Percentiles rank a stretch among this genome's conserved stretches.
Conservation (phyloP, 2,113 vertebrate species). For the Athene noctua region DNA sequence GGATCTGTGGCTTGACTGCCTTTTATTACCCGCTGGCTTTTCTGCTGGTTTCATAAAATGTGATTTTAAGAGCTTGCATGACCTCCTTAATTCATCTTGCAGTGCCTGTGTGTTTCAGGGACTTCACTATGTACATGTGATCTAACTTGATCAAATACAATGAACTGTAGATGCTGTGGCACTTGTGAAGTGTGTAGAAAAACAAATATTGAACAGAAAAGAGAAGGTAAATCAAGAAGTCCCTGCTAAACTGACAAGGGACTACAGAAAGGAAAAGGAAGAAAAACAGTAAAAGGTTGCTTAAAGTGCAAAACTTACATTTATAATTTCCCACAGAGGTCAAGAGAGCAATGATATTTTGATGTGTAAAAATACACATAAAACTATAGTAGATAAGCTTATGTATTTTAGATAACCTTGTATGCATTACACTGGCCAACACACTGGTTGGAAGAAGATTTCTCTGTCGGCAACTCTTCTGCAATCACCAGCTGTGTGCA, state of each 20-base stretch:
- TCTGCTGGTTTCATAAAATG: constrained; percentile 9
- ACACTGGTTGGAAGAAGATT: neutral
- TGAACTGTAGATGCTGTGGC: constrained; percentile 1
- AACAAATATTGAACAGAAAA: constrained; percentile 29
- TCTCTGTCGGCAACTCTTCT: neutral
- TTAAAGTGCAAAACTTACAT: neutral
- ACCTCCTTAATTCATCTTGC: constrained; percentile 37
- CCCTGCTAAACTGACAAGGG: neutral
- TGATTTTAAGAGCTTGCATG: neutral
- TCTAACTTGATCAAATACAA: constrained; percentile 47
- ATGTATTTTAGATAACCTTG: neutral
- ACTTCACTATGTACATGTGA: constrained; percentile 42
- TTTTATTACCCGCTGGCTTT: neutral
- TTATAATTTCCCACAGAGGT: neutral
- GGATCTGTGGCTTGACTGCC: neutral
- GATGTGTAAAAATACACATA: neutral
- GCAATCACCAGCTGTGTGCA: fast-evolving
- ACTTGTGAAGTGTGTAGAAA: constrained; percentile 15
- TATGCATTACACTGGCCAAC: fast-evolving
- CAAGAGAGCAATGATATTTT: neutral
- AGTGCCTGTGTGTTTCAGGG: neutral
- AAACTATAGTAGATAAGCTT: neutral
- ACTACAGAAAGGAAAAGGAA: neutral
- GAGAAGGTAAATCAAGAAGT: constrained; percentile 17
- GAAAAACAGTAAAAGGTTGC: neutral